Base-by-base conservation (phyloP, 2,888 invertebrate species). In the Temnothorax unifasciatus region DNA sequence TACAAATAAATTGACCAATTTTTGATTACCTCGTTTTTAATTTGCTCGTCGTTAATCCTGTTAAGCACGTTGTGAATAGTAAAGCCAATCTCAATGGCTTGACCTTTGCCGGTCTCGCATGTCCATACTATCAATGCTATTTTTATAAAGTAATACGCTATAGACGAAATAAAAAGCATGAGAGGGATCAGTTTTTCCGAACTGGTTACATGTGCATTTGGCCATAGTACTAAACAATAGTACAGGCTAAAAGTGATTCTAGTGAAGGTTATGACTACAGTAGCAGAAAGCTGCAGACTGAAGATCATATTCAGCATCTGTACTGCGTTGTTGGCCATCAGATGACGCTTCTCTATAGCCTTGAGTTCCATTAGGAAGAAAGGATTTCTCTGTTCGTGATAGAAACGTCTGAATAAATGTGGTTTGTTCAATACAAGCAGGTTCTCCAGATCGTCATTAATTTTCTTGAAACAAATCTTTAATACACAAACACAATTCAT, bases 161-260 rank as follows among this genome's bases (percentile, higher is more conserved):
- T 86, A 0, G 89, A 81, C 0, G 83, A 64, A 0, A 89, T 76
- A 47, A 87, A 90, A 52, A 88, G 87, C 0, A 50, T 73, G 50
- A 77, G 91, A 92, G 91, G 90, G 18, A 90, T 84, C 11, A 89
- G 85, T 18, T 41, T 82, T 3, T 88, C 87, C 0, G 54, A 15
- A 29, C 61, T 66, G 9, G 75, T 38, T 0, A 5, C 0, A 2
- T 34, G 54, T 0, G 68, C 50, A 9, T 59, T 0, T 0, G 29
- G 5, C 41, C 59, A 82, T 25, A 85, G 83, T 0, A 90, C 59
- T 59, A 93, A 88, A 61, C 87, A 92, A 71, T 90, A 92, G 25
- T 93, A 93, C 0, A 93, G 57, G 0, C 90, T 90, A 50, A 93
- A 93, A 0, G 93, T 93, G 1, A 93, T 85, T 54, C 92, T 91